A percentile compares a stretch with the other conserved stretches of the same genome.
These are phyloP conservation scores for Pogonomyrmex californicus DNA, from an alignment of 1,140 invertebrate genomes.

Conservation along the genomic window DNA sequence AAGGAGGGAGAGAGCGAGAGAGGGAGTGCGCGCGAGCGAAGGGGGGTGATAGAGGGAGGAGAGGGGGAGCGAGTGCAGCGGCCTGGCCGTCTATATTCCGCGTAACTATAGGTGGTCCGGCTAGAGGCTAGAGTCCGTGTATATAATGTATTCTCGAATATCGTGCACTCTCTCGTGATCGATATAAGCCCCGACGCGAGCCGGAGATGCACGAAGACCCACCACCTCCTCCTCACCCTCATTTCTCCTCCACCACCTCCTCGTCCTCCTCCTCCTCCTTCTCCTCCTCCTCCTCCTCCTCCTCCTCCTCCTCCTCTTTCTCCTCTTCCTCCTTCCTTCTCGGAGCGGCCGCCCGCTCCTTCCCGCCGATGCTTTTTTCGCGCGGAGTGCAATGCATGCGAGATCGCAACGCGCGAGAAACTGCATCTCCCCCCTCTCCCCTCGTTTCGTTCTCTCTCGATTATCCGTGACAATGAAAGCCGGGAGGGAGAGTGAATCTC, in stretches of 20 bases:
- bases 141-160: slow-evolving; percentile 80
- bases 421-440: slow-evolving; percentile 43
- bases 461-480: slow-evolving; percentile 72
- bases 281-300: neutral
- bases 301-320: neutral
- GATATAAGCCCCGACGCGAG: slow-evolving; percentile 81
- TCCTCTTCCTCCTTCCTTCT: slow-evolving; percentile 37
- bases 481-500: neutral
- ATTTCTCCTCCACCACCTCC: neutral
- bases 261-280: slow-evolving; percentile 5
- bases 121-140: slow-evolving; percentile 74
- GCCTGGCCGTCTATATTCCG: slow-evolving; percentile 74
- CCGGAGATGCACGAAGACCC: slow-evolving; percentile 83
- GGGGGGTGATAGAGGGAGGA: neutral
- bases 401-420: slow-evolving; percentile 71
- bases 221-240: slow-evolving; percentile 36
- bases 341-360: slow-evolving; percentile 49
- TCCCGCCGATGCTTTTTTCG: slow-evolving; percentile 69
- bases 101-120: slow-evolving; percentile 74
- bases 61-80: slow-evolving; percentile 67
- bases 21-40: slow-evolving; percentile 26
- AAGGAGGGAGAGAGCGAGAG: too few relatives aligned
- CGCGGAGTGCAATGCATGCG: slow-evolving; percentile 75
- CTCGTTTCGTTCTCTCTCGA: slow-evolving; percentile 48
- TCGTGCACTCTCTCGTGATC: slow-evolving; percentile 82